A percentile compares a stretch with the other conserved stretches of the same genome.
These are phyloP conservation scores for Ceramica pisi DNA, from an alignment of 2,888 invertebrate genomes.

Conservation along the genomic window DNA sequence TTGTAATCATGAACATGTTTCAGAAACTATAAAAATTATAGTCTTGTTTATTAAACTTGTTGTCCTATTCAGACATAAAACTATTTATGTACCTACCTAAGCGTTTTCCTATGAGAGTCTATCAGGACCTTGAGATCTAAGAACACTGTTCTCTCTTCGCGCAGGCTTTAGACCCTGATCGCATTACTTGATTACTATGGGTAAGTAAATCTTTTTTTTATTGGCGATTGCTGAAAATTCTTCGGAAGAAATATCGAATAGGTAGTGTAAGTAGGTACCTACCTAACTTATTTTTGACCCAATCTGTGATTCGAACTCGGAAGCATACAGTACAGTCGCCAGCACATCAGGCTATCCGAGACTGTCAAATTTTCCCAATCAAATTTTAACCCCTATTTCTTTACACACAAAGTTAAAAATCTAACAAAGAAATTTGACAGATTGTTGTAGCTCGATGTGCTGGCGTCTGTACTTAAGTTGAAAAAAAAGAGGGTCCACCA, in stretches of 20 bases:
- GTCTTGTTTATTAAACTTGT: conserved; percentile 22
- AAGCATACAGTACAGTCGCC: no score
- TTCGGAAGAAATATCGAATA: not conserved
- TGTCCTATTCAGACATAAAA: conserved; percentile 4
- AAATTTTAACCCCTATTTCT: no score
- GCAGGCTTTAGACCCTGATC: conserved; percentile 6
- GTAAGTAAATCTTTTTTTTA: conserved; percentile 21
- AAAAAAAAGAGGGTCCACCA: no score
- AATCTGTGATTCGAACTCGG: not conserved
- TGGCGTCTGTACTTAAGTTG: no score
- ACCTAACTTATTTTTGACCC: not conserved
- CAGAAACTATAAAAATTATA: conserved; percentile 36
- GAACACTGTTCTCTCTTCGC: conserved; percentile 13
- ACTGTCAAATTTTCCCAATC: no score
- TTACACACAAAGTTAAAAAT: no score
- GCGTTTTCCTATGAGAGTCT: not conserved
- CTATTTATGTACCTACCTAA: no score
- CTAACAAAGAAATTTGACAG: no score
- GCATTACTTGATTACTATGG: conserved; percentile 26
- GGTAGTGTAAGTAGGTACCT: not conserved
- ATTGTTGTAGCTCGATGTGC: no score
- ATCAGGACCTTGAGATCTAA: conserved; percentile 1
- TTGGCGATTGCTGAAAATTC: not conserved
- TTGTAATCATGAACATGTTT: conserved; percentile 27
- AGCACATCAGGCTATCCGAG: no score